Percentiles rank a stretch among this genome's conserved stretches.
These are phyloP conservation scores for Daphoenositta chrysoptera DNA, from an alignment of 2,113 vertebrate species.

Conservation along the genomic window DNA sequence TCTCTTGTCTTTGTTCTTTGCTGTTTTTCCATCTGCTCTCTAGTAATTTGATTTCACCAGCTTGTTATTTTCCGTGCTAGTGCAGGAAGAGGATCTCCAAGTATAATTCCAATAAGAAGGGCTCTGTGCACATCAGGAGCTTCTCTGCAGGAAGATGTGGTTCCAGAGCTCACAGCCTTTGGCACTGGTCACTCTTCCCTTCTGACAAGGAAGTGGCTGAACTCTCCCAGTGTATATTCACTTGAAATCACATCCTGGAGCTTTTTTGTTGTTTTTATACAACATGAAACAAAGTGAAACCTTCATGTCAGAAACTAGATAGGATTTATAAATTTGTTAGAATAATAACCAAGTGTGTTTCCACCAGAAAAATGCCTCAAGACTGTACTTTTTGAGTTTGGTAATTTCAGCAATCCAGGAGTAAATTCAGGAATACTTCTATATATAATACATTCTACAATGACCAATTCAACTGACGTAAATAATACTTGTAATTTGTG, in stretches of 20 bases:
- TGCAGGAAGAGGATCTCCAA: not conserved
- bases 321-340: not conserved
- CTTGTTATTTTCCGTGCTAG: not conserved
- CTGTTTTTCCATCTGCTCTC: not conserved
- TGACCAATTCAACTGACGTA: not conserved
- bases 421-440: not conserved
- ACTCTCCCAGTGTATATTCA: rapidly evolving
- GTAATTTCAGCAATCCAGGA: not conserved
- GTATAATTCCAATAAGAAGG: not conserved
- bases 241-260: not conserved
- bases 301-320: not conserved
- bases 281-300: not conserved
- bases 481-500: not conserved
- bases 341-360: not conserved
- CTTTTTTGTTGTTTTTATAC: not conserved
- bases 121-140: not conserved
- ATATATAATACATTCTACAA: not conserved
- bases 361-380: not conserved
- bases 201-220: no score
- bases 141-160: not conserved
- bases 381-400: not conserved
- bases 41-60: not conserved
- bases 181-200: not conserved
- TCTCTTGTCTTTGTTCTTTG: not conserved
- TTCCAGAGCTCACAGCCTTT: not conserved